phyloP scores from a whole-genome alignment of 2,113 vertebrate genomes.

The Sarotherodon lohbergeri region DNA sequence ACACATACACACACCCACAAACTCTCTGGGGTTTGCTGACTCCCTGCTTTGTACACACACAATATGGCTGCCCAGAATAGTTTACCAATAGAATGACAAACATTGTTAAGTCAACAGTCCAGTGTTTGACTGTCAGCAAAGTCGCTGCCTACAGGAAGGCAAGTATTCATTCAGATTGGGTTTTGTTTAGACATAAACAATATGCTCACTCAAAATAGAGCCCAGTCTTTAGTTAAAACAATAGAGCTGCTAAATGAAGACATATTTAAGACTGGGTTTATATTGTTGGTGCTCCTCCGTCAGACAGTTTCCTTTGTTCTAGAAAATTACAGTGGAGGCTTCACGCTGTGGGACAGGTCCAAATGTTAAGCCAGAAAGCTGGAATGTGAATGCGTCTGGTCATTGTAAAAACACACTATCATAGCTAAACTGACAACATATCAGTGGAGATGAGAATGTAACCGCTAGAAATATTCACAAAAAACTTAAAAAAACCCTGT shows the following conservation, averaged over 20 bases:
- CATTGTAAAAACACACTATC: background rate
- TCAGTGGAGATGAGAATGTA: background rate
- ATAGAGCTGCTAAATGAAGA: background rate
- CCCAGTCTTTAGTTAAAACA: background rate
- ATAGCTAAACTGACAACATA: background rate
- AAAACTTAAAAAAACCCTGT: background rate
- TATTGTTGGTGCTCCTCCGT: background rate
- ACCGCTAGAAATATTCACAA: background rate
- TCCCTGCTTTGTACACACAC: background rate
- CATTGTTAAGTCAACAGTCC: conserved; percentile 16
- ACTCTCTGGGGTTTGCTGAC: background rate
- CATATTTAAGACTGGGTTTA: background rate
- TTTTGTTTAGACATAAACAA: conserved; percentile 31
- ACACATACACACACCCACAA: background rate
- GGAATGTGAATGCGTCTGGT: background rate
- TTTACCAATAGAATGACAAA: conserved; percentile 16
- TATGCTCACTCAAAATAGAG: conserved; percentile 4
- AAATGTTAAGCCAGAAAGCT: background rate
- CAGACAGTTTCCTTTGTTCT: background rate
- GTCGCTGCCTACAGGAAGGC: background rate
- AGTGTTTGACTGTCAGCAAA: conserved; percentile 17
- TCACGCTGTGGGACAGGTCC: background rate
- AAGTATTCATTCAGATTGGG: background rate
- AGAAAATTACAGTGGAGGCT: background rate
- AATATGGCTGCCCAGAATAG: conserved; percentile 5